phyloP scores from a whole-genome alignment of 2,888 invertebrate species.

The Luperina testacea region DNA sequence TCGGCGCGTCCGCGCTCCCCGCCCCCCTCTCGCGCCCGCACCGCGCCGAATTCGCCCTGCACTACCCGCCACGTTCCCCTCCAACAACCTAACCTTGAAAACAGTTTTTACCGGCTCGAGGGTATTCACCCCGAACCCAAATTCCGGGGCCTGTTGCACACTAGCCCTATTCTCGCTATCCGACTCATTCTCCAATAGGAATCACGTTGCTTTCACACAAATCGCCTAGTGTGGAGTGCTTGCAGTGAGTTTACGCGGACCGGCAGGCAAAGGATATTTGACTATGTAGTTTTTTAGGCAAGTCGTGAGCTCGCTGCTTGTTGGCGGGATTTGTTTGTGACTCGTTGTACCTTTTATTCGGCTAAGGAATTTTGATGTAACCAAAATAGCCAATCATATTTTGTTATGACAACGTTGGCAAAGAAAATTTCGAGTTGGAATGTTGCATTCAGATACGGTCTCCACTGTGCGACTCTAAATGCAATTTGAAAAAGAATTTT shows the following conservation, averaged over 20 bases:
- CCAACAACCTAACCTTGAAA: slow-evolving; percentile 89
- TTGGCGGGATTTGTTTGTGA: slow-evolving; percentile 84
- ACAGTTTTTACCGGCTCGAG: slow-evolving; percentile 90
- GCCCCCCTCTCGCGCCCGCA: slow-evolving; percentile 70
- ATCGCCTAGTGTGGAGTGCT: slow-evolving; percentile 75
- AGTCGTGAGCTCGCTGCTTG: slow-evolving; percentile 82
- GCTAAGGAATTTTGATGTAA: slow-evolving; percentile 79
- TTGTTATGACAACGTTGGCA: slow-evolving; percentile 59
- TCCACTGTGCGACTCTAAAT: not conserved
- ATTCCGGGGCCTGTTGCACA: slow-evolving; percentile 86
- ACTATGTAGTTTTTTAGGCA: slow-evolving; percentile 85
- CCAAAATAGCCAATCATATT: slow-evolving; percentile 75
- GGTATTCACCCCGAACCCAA: slow-evolving; percentile 90
- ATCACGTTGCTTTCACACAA: slow-evolving; percentile 64
- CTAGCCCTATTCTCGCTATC: slow-evolving; percentile 76
- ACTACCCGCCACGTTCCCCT: slow-evolving; percentile 87
- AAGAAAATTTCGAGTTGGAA: slow-evolving; percentile 24
- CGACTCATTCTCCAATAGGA: slow-evolving; percentile 80
- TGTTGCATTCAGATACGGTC: slow-evolving; percentile 5
- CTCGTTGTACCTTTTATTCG: slow-evolving; percentile 74
- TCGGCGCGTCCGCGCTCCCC: slow-evolving; percentile 86
- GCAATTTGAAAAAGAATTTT: slow-evolving; percentile 9
- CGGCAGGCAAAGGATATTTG: slow-evolving; percentile 87
- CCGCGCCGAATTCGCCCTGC: slow-evolving; percentile 86
- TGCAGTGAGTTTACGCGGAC: slow-evolving; percentile 82